Percentiles rank a stretch among this genome's conserved stretches.
These are phyloP conservation scores for Crotalus horridus DNA, from an alignment of 2,113 vertebrate species.

Conservation along the genomic window DNA sequence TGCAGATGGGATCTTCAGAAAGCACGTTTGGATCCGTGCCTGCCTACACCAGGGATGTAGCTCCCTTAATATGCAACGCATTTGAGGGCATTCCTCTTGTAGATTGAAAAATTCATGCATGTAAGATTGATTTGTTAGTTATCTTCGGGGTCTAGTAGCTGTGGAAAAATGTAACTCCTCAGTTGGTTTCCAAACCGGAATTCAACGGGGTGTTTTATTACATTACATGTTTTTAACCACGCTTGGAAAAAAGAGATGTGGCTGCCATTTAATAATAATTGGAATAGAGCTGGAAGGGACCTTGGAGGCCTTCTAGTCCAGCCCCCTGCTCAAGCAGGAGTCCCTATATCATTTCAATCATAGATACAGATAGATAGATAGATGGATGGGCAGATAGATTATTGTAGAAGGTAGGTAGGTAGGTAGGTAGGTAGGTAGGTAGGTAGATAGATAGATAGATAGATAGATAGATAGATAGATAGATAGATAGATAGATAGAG, in stretches of 20 bases:
- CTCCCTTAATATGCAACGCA: constrained; percentile 26
- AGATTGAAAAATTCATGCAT: not conserved
- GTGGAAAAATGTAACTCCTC: not conserved
- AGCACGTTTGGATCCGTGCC: rapidly evolving
- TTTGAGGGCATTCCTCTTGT: constrained; percentile 33
- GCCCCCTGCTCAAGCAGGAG: too few species aligned
- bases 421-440: too few species aligned
- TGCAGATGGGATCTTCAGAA: constrained; percentile 2
- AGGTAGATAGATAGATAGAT: not conserved
- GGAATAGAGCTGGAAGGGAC: not conserved
- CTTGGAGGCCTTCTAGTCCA: too few species aligned
- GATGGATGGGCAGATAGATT: too few species aligned
- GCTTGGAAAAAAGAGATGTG: not conserved
- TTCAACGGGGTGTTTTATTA: not conserved
- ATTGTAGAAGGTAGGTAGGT: too few species aligned
- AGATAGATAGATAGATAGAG: too few species aligned
- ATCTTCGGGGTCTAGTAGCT: not conserved
- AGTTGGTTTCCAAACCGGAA: not conserved
- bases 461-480: too few species aligned
- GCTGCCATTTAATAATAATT: not conserved
- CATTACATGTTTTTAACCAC: not conserved
- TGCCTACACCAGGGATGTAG: constrained; percentile 33
- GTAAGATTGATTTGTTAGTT: not conserved
- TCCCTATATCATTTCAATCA: too few species aligned
- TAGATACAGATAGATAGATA: too few species aligned